A percentile compares a stretch with the other conserved stretches of the same genome.
Conservation (phyloP, 92 coral and sea anemone species). For the Meandrina meandrites region DNA sequence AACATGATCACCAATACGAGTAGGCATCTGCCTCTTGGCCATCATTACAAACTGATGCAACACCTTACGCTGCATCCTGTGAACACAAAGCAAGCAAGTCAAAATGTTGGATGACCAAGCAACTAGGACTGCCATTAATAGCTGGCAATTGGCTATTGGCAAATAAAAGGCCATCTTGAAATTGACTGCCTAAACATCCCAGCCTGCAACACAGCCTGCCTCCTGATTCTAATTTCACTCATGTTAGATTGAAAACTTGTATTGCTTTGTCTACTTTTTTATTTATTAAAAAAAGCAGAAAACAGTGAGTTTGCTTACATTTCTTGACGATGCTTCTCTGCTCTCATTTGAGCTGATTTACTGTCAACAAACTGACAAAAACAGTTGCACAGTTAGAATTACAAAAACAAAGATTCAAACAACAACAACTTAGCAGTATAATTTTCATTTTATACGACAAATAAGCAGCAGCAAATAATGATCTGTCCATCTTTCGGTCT, state of each 20-base stretch:
- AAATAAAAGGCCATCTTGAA: too few species aligned
- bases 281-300: background rate
- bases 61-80: conserved; percentile 93
- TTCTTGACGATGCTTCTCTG: conserved; percentile 89
- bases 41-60: conserved; percentile 93
- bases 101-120: background rate
- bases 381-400: background rate
- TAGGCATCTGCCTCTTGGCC: conserved; percentile 78
- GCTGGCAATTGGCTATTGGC: too few species aligned
- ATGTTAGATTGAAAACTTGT: too few species aligned
- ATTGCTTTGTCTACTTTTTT: background rate
- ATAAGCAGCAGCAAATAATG: too few species aligned
- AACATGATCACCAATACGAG: conserved; percentile 51
- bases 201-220: too few species aligned
- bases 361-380: conserved; percentile 83
- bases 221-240: too few species aligned
- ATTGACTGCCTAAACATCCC: too few species aligned
- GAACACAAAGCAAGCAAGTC: background rate
- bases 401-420: background rate
- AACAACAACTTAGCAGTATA: too few species aligned
- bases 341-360: conserved; percentile 92
- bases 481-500: too few species aligned
- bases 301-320: conserved; percentile 47
- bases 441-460: too few species aligned
- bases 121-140: too few species aligned